Evolutionary conservation across 1,140 invertebrate genomes (phyloP).

Genomic region (Heliconius melpomene): DNA sequence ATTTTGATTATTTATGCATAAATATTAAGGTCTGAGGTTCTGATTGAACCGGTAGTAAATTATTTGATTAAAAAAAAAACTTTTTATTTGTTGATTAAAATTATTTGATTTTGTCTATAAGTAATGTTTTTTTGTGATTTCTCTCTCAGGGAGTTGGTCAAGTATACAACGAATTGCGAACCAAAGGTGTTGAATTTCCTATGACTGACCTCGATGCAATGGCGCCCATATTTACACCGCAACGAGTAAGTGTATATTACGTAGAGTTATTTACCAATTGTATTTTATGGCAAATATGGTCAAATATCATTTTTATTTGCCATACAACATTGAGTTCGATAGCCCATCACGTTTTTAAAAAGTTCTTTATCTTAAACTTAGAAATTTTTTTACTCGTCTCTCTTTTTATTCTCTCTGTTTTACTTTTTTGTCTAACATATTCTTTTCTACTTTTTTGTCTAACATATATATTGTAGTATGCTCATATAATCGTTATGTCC

Average conservation of each 20-base stretch:
- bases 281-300: not conserved
- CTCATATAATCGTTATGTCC: no score
- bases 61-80: not conserved
- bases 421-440: no score
- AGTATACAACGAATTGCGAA: constrained; percentile 96
- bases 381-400: no score
- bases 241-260: constrained; percentile 85
- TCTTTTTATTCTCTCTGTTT: no score
- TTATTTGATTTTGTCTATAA: not conserved
- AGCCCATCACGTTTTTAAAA: no score
- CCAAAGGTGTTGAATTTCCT: constrained; percentile 99
- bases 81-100: not conserved
- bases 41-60: no score
- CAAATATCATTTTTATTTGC: no score
- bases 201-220: constrained; percentile 96
- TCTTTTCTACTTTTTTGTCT: no score
- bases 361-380: no score
- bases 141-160: constrained; percentile 91
- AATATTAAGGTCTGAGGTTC: no score
- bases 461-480: no score
- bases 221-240: constrained; percentile 98
- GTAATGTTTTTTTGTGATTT: not conserved
- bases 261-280: not conserved
- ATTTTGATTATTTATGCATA: not conserved
- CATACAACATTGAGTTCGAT: no score